Conservation (phyloP, 1,140 invertebrate genomes). For the Solenopsis invicta region DNA sequence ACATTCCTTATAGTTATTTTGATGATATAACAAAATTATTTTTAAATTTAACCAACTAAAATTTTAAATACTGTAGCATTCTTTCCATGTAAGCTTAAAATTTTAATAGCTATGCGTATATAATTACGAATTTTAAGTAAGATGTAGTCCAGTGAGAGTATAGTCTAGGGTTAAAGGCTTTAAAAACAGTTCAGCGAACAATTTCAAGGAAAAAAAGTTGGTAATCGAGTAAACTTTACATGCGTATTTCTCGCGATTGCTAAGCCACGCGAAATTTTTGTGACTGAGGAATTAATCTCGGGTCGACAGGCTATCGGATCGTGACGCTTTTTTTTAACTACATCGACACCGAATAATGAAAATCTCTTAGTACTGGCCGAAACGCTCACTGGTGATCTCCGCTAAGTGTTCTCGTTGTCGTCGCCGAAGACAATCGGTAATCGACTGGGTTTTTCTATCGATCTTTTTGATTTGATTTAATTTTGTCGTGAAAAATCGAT, state of each 20-base stretch:
- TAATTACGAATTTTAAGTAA: not conserved
- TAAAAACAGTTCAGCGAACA: not conserved
- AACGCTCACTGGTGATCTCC: slow-evolving; percentile 61
- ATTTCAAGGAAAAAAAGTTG: slow-evolving; percentile 5
- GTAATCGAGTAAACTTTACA: not conserved
- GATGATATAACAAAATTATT: too few species aligned
- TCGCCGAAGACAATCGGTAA: slow-evolving; percentile 21
- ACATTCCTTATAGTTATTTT: too few species aligned
- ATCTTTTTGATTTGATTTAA: not conserved
- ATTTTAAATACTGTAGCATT: not conserved
- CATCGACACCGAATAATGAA: slow-evolving; percentile 72
- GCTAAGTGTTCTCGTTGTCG: slow-evolving; percentile 20
- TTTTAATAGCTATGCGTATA: not conserved
- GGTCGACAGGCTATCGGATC: slow-evolving; percentile 71
- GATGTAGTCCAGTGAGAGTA: not conserved
- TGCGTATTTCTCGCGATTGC: not conserved
- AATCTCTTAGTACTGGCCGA: slow-evolving; percentile 70
- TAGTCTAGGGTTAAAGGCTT: not conserved
- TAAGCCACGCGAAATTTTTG: not conserved
- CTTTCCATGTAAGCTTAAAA: not conserved
- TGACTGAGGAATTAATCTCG: slow-evolving; percentile 66
- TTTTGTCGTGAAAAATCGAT: not conserved
- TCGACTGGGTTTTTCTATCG: not conserved
- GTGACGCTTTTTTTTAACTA: slow-evolving; percentile 67
- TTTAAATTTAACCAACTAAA: too few species aligned